Conservation (phyloP, 2,888 invertebrate genomes). For the Caenorhabditis angaria region DNA sequence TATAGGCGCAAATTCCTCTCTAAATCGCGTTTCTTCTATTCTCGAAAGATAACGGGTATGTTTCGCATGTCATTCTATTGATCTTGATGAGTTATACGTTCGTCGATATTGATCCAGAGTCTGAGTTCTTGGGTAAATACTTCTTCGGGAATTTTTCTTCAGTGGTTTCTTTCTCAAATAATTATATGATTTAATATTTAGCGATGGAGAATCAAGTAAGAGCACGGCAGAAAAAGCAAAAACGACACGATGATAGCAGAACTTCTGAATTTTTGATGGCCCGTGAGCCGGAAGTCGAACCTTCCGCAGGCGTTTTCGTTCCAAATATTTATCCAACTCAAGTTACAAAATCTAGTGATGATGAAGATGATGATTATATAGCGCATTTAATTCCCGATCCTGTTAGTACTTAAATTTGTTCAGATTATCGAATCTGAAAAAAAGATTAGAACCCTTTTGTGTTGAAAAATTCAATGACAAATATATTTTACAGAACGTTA, state of each 20-base stretch:
- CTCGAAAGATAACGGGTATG: constrained; percentile 11
- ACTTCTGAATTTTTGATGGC: constrained; percentile 70
- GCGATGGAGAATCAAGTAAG: constrained; percentile 53
- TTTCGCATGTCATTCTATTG: not conserved
- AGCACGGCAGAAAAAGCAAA: constrained; percentile 41
- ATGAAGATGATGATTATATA: constrained; percentile 32
- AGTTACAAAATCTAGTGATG: constrained; percentile 26
- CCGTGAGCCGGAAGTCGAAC: constrained; percentile 64
- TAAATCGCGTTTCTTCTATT: not conserved
- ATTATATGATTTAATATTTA: constrained; percentile 16
- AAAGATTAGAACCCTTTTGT: not conserved
- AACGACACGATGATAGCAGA: too few relatives aligned
- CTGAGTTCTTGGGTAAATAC: constrained; percentile 30
- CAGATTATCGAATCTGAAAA: too few relatives aligned
- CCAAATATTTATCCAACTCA: constrained; percentile 44
- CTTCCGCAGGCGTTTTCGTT: constrained; percentile 54
- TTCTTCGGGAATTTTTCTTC: constrained; percentile 7
- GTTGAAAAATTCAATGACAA: not conserved
- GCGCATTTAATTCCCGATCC: constrained; percentile 35
- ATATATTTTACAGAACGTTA: constrained; percentile 59
- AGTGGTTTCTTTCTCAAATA: not conserved
- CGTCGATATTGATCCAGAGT: constrained; percentile 46
- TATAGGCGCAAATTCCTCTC: not conserved
- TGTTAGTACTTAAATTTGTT: constrained; percentile 18
- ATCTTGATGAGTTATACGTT: constrained; percentile 31